Percentiles rank a stretch among this genome's conserved stretches.
phyloP scores from a whole-genome alignment of 2,888 invertebrate genomes.

The Mechanitis mazaeus region DNA sequence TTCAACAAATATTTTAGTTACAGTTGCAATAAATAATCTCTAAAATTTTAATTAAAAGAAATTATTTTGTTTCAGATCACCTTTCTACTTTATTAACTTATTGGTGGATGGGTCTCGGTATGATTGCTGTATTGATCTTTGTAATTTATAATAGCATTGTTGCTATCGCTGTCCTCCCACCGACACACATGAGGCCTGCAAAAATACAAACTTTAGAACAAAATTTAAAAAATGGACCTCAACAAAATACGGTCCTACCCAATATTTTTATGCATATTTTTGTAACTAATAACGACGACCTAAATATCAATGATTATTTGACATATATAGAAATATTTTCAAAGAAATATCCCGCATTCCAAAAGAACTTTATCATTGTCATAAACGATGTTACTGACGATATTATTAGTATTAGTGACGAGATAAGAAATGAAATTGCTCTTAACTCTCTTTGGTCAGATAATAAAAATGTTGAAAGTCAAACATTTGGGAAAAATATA shows the following conservation, averaged over 20 bases:
- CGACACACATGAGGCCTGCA: slow-evolving; percentile 32
- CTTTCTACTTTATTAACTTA: slow-evolving; percentile 55
- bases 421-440: slow-evolving; percentile 55
- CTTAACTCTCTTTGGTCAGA: slow-evolving; percentile 48
- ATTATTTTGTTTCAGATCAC: slow-evolving; percentile 49
- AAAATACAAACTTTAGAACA: slow-evolving; percentile 25
- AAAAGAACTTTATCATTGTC: slow-evolving; percentile 51
- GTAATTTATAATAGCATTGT: slow-evolving; percentile 57
- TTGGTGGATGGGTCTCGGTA: slow-evolving; percentile 62
- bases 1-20: no score
- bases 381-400: slow-evolving; percentile 47
- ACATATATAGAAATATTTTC: slow-evolving; percentile 50
- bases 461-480: slow-evolving; percentile 30
- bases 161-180: slow-evolving; percentile 46
- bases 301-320: slow-evolving; percentile 46
- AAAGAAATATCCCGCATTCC: slow-evolving; percentile 44
- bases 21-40: no score
- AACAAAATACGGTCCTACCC: slow-evolving; percentile 23
- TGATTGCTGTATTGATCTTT: slow-evolving; percentile 55
- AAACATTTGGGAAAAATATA: slow-evolving; percentile 35
- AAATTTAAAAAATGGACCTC: slow-evolving; percentile 25
- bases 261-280: slow-evolving; percentile 59
- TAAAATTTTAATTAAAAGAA: not conserved
- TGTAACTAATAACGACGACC: slow-evolving; percentile 39
- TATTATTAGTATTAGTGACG: slow-evolving; percentile 36